Evolutionary conservation across 30 jellyfish, hydroid and myxozoan genomes (phyloP).

Genomic region (Chrysaora quinquecirrha): DNA sequence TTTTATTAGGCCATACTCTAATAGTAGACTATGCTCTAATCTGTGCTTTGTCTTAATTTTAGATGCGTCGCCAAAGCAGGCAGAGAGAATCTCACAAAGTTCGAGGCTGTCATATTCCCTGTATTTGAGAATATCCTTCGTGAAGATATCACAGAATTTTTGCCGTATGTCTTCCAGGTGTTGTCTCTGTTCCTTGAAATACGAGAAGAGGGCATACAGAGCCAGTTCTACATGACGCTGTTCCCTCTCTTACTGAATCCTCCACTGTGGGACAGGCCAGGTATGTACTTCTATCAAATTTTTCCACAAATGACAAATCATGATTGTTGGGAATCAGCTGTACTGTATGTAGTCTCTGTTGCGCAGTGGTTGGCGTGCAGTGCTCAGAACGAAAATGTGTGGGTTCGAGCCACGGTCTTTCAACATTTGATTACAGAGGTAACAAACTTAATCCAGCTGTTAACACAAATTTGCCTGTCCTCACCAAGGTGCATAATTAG

Average conservation of each 20-base stretch:
- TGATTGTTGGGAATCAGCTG: too few relatives aligned
- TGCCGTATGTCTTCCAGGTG: slow-evolving; percentile 96
- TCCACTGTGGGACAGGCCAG: slow-evolving; percentile 97
- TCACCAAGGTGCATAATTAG: too few relatives aligned
- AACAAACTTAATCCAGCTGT: too few relatives aligned
- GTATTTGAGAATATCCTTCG: slow-evolving; percentile 75
- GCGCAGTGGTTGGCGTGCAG: too few relatives aligned
- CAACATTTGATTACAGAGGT: too few relatives aligned
- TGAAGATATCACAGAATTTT: slow-evolving; percentile 91
- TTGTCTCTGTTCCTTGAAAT: slow-evolving; percentile 88
- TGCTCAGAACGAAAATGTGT: too few relatives aligned
- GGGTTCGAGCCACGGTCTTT: too few relatives aligned
- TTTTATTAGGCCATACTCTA: too few relatives aligned
- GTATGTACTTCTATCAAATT: slow-evolving; percentile 16
- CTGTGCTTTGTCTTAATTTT: slow-evolving; percentile 5
- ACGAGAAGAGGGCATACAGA: slow-evolving; percentile 95
- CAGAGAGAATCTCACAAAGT: slow-evolving; percentile 45
- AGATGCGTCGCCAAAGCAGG: slow-evolving; percentile 84
- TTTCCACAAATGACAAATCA: too few relatives aligned
- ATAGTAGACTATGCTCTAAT: too few relatives aligned
- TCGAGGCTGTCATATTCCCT: slow-evolving; percentile 86
- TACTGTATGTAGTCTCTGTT: too few relatives aligned
- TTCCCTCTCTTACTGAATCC: slow-evolving; percentile 94
- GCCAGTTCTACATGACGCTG: slow-evolving; percentile 88
- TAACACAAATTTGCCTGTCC: too few relatives aligned